These are phyloP conservation scores for Oedothorax gibbosus DNA, from an alignment of 1,140 invertebrate genomes.

Conservation along the genomic window DNA sequence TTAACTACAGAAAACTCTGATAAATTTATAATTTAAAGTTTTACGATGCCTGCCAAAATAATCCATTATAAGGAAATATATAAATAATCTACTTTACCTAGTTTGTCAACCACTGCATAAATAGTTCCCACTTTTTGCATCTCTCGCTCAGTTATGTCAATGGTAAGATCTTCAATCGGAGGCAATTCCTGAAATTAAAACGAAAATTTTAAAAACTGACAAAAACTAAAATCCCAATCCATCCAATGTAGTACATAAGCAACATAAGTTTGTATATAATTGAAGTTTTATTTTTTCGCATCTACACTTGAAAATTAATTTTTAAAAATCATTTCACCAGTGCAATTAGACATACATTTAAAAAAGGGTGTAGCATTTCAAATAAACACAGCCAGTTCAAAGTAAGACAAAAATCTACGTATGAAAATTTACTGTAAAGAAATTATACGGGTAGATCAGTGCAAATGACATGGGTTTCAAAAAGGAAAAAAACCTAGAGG, in stretches of 20 bases:
- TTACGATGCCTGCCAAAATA: neutral
- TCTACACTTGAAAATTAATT: no score
- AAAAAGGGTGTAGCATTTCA: no score
- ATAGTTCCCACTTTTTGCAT: slow-evolving; percentile 81
- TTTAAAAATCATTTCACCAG: no score
- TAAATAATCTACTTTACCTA: slow-evolving; percentile 71
- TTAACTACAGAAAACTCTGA: neutral
- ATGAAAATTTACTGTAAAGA: no score
- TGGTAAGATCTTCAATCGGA: slow-evolving; percentile 84
- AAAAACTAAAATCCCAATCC: neutral
- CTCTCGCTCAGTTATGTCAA: slow-evolving; percentile 80
- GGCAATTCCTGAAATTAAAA: slow-evolving; percentile 75
- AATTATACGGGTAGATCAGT: no score
- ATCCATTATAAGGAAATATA: no score
- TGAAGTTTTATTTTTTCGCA: neutral
- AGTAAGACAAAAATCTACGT: no score
- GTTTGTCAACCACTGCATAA: slow-evolving; percentile 77
- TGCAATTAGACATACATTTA: neutral
- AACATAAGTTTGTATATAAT: no score
- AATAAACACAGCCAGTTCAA: no score
- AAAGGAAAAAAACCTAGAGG: no score
- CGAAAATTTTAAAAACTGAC: neutral
- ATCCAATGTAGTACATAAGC: neutral
- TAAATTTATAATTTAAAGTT: neutral
- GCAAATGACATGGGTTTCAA: no score